Evolutionary conservation across 2,888 invertebrate species (phyloP), one percentile per base, ranked within the genome.

Genomic region (Nomada ruficornis): DNA sequence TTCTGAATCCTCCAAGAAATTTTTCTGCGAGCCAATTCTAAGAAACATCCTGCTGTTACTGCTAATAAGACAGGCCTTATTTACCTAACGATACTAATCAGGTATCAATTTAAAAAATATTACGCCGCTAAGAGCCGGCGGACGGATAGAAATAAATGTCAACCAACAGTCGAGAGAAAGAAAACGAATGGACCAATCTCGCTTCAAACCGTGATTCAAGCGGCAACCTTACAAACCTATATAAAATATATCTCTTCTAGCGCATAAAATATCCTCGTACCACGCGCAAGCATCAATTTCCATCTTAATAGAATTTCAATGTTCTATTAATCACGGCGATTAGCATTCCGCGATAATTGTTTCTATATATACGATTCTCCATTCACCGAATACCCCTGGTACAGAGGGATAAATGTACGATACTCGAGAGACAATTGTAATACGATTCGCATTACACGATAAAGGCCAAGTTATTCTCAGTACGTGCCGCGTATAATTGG

Each of bases 391-490:
- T 29, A 11, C 7, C 47, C n/a, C n/a, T 18, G 18, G 18, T 18
- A n/a, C n/a, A 50, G 11, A 5, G 18, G 18, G n/a, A 47, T 13
- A 52, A 55, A 29, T 55, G 63, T 63, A 76, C 29, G 7, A 36
- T 0, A 71, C 71, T 63, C 55, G 63, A 71, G 71, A 72, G 55
- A 54, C 20, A 54, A 76, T 47, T 55, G 23, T 26, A 71, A 76
- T 71, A 63, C 72, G 72, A 76, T 77, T 76, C 71, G 55, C 72
- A 63, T 72, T 64, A 52, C 26, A 47, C 72, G 77, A 77, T 77
- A 72, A 77, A 36, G n/a, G 36, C 44, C 29, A 36, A 7, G 7
- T 36, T 47, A 55, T 55, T 47, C 71, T 13, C n/a, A 36, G 29
- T 7, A 7, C 54, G 44, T 50, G 18, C 65, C 26, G 26, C 13